phyloP scores from a whole-genome alignment of 2,113 vertebrate genomes.

The Hyperoodon ampullatus region DNA sequence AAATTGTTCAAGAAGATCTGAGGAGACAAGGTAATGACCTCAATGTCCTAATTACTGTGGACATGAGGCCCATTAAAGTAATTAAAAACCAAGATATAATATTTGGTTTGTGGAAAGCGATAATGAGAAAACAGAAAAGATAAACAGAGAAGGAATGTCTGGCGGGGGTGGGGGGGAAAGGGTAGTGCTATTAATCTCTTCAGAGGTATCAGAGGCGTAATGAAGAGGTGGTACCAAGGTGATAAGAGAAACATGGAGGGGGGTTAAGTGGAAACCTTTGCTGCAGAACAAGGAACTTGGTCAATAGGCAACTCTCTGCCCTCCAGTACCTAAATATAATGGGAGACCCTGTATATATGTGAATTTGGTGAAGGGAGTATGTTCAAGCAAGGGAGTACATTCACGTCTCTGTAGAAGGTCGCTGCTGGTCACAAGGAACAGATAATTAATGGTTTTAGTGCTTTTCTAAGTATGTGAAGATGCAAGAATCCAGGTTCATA shows the following conservation, averaged over 20 bases:
- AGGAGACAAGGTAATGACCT: slow-evolving; percentile 76
- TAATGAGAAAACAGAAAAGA: slow-evolving; percentile 71
- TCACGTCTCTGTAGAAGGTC: not conserved
- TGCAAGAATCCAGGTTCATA: not conserved
- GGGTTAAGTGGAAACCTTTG: not conserved
- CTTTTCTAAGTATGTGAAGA: not conserved
- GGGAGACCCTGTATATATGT: not conserved
- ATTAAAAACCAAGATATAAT: slow-evolving; percentile 76
- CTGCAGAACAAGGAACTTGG: not conserved
- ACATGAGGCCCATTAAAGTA: slow-evolving; percentile 68
- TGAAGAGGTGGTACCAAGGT: slow-evolving; percentile 71
- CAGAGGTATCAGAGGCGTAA: slow-evolving; percentile 58
- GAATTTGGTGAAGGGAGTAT: not conserved
- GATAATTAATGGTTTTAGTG: not conserved
- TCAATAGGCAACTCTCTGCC: not conserved
- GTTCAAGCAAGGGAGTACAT: too few species aligned
- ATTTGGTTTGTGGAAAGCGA: slow-evolving; percentile 58
- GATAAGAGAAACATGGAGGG: slow-evolving; percentile 29
- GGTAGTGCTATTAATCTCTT: slow-evolving; percentile 65
- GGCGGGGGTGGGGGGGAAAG: not conserved
- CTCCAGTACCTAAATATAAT: not conserved
- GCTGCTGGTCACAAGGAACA: not conserved
- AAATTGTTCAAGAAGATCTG: slow-evolving; percentile 68
- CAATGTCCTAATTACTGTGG: slow-evolving; percentile 54
- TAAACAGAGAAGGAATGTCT: slow-evolving; percentile 28